Conservation (phyloP, 2,888 invertebrate species). For the Perizoma flavofasciatum region DNA sequence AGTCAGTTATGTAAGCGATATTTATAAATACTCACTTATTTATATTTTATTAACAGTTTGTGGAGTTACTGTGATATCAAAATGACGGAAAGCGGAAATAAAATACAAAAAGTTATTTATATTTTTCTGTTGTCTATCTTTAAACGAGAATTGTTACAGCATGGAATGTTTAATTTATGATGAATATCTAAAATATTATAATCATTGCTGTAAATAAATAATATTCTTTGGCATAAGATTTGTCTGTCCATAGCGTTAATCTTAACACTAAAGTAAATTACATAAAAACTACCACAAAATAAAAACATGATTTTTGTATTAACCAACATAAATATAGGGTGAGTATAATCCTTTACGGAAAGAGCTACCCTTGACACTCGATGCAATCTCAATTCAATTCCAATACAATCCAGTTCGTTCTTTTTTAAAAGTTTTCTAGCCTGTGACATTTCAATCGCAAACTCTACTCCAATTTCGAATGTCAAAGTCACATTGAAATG, state of each 20-base stretch:
- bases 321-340: background rate
- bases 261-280: conserved; percentile 38
- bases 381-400: too few species aligned
- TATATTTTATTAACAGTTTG: conserved; percentile 48
- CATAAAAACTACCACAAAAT: conserved; percentile 5
- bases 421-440: too few species aligned
- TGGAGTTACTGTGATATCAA: conserved; percentile 77
- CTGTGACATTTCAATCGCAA: too few species aligned
- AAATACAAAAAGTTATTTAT: conserved; percentile 30
- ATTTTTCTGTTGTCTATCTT: conserved; percentile 22
- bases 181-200: conserved; percentile 21
- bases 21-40: conserved; percentile 44
- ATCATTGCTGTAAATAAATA: conserved; percentile 67
- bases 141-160: conserved; percentile 22
- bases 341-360: too few species aligned
- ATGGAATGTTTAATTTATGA: conserved; percentile 43
- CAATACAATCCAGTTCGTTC: too few species aligned
- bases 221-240: conserved; percentile 58
- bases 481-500: too few species aligned
- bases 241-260: conserved; percentile 64
- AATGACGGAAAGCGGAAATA: conserved; percentile 33
- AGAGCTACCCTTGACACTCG: too few species aligned
- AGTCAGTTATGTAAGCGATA: conserved; percentile 38
- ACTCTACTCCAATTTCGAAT: too few species aligned
- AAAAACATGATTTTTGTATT: conserved; percentile 3